Base-by-base conservation (phyloP, 2,888 invertebrate species). In the Drosophila meridiana region DNA sequence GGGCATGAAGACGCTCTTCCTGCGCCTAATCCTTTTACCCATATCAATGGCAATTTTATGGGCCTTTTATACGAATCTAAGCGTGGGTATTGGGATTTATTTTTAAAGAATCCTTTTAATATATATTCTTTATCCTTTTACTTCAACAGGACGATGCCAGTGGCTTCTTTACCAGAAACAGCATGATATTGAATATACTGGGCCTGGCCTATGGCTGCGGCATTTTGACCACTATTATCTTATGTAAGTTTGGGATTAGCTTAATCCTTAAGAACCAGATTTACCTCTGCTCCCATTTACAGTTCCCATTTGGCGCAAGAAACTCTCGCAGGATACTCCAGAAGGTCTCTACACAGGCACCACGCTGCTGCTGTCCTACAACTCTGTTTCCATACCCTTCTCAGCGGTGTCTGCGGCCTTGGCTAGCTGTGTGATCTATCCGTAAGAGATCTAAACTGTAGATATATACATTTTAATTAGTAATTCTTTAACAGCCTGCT, bases 291-390 rank as follows among this genome's bases (percentile, higher is more conserved):
- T 28, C 2, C 2, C 7, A 13, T 13, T 32, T 62, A 0, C 91
- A 97, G 97, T 96, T 94, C 96, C 97, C 4, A 95, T 95, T 40
- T 97, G 97, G 93, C 94, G 98, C n/a, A 97, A 97, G n/a, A 94
- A 97, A 47, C 98, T 98, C 93, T 98, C 97, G 81, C 98, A 98
- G 91, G 98, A 98, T 90, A 96, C 96, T 0, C 96, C 98, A 61
- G 98, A 98, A 92, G 98, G 98, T 0, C 93, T 97, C 0, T 98
- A 98, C 92, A 96, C 97, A 4, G 98, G 98, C 0, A 96, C 97
- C 0, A 95, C 97, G 76, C 95, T 98, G 84, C 94, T 98, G 0
- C 94, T 97, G 0, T 96, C 97, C 0, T 97, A 97, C 93, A 96
- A 97, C 76, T 93, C 97, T 3, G 95, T 97, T 14, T 96, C 97